Conservation (phyloP, 2,113 vertebrate species). For the Colius striatus region DNA sequence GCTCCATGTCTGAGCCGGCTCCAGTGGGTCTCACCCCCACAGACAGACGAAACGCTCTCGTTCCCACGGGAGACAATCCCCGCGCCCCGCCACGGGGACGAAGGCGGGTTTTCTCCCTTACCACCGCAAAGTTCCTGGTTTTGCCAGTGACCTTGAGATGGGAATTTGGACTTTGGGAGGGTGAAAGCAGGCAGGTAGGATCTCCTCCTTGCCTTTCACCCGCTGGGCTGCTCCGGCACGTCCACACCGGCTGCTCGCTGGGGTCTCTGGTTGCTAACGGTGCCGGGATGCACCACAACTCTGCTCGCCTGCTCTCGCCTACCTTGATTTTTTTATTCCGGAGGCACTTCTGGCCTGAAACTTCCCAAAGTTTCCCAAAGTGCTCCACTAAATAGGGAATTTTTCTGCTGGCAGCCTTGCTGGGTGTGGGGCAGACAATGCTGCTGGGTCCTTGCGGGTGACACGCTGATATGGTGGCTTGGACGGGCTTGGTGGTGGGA, state of each 20-base stretch:
- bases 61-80: not conserved
- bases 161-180: slow-evolving; percentile 56
- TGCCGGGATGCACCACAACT: accelerated
- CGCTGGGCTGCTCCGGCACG: not conserved
- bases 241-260: not conserved
- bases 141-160: slow-evolving; percentile 52
- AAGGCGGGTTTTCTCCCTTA: not conserved
- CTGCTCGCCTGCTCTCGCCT: not conserved
- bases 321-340: not conserved
- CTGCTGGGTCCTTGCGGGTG: not conserved
- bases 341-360: not conserved
- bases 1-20: no score
- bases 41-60: not conserved
- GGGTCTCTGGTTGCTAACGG: not conserved
- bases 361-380: slow-evolving; percentile 7
- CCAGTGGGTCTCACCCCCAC: not conserved
- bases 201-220: not conserved
- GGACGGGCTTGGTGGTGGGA: accelerated
- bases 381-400: accelerated
- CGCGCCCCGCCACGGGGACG: not conserved
- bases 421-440: not conserved
- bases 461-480: not conserved
- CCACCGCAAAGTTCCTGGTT: slow-evolving; percentile 19
- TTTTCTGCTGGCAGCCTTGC: accelerated
- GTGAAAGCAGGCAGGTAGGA: not conserved